Evolutionary conservation across 2,113 vertebrate genomes (phyloP), one percentile per base, ranked within the genome.

Genomic region (Sceloporus tristichus): DNA sequence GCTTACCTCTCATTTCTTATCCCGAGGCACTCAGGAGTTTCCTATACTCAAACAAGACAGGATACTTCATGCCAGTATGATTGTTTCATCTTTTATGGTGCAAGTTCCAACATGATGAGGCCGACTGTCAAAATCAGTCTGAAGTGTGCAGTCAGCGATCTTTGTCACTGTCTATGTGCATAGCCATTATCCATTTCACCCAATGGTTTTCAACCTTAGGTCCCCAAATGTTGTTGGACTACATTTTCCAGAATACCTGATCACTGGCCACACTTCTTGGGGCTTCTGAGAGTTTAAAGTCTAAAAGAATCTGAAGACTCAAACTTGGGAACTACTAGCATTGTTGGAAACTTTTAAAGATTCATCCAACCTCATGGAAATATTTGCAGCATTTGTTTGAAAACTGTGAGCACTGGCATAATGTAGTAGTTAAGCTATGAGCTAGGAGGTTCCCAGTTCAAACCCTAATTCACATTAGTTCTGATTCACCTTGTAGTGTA

Each of bases 41-140:
- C 23, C 2, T n/a, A 65, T n/a, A 62, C 2, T 21, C 5, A 27
- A 48, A 40, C 14, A 78, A 48, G 38, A 13, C 25, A 81, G 4
- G 27, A 78, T 5, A 25, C 29, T 78, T 68, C 56, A 66, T 16
- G 66, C 62, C 25, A n/a, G 3, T 27, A 75, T 10, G 23, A 8
- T 62, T 38, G 38, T 19, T 11, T 66, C 29, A 88, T 74, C 21
- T 71, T 77, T 82, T 54, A 27, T 25, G 42, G 19, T 6, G 4
- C 71, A 82, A 82, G 59, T 38, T 83, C 29, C 56, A 88, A 25
- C 79, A 27, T 53, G 80, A 2, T 54, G n/a, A 27, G 21, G 5
- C 59, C 76, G 9, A n/a, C 40, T 62, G 40, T 76, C 71, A 82
- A 76, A 87, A 87, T 59, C 14, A 75, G 73, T 75, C 34, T 76